Base-by-base conservation (phyloP, 2,113 vertebrate genomes). In the Todiramphus chloris region DNA sequence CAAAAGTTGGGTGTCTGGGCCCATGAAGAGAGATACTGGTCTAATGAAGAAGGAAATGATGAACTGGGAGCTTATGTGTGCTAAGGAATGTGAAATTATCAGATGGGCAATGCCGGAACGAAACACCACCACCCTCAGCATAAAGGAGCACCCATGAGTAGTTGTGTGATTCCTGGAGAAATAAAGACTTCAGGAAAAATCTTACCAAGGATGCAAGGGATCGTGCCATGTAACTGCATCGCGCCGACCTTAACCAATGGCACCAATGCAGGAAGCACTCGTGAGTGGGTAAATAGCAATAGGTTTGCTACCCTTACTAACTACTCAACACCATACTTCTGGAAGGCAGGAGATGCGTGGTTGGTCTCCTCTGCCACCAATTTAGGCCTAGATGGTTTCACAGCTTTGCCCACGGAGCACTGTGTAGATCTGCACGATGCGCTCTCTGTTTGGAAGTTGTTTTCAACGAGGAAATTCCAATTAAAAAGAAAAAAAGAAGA, bases 171-270 rank as follows among this genome's bases (percentile, higher is more conserved):
- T 53, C 13, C n/a, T 2, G 5, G 31, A 7, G 28, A 89, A 94
- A 87, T 43, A 48, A 79, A 37, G 55, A 60, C 35, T 62, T 31
- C 10, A 14, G 37, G 11, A 50, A 62, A 67, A 72, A 53, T 30
- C 20, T 37, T 19, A 50, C 15, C 2, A 0, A 62, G 53, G 3
- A 4, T 5, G 3, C 28, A 55, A 18, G 1, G 11, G 41, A 13
- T 16, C 0, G 1, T 31, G 25, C 23, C 30, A 23, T 1, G 30
- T 35, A 48, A 64, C 77, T 41, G 39, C 33, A 14, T 6, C 25
- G 28, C 70, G 37, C 8, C 51, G 79, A 33, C 20, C 68, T 41
- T 44, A 41, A 74, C 44, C 67, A 48, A 58, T 28, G 56, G 18
- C 77, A 86, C 15, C 35, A 69, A 48, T 6, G 31, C 68, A 80